Base-by-base conservation (phyloP, 2,888 invertebrate genomes). In the Acronicta leporina region DNA sequence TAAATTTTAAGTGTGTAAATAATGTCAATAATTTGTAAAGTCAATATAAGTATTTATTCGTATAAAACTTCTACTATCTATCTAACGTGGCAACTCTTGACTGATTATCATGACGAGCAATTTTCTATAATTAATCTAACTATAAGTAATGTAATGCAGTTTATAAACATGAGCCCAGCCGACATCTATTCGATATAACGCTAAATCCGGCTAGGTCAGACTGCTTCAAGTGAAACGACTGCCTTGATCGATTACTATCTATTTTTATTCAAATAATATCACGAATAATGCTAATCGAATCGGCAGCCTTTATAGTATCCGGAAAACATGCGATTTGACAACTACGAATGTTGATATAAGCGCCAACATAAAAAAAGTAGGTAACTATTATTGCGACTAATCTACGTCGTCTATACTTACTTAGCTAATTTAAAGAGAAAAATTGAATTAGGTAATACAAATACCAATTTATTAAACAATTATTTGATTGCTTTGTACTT, bases 171-270 rank as follows among this genome's bases (percentile, higher is more conserved):
- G 16, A 46, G 52, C 25, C 33, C 20, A 41, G 25, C 10, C 16
- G n/a, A 50, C 27, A 42, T 46, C 41, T 45, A 38, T 38, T 47
- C n/a, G 10, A 47, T 44, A 69, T 71, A 59, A 53, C 51, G 56
- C 64, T 38, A 68, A 78, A 76, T 76, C 67, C 57, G 45, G 64
- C 47, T 68, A 48, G 72, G 73, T 63, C 62, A 73, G 63, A 69
- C 57, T 51, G 43, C 40, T 44, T 61, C 15, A 54, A 69, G 54
- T 35, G 33, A 68, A 77, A 61, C 38, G 44, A 44, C 13, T 54
- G 20, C 15, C 59, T 70, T 63, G 55, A 79, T 77, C 62, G 66
- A 73, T 60, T 38, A 38, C 40, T 47, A 41, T 52, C 62, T 76
- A 77, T 73, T 67, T 62, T 68, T 75, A 73, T 46, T 64, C 50